Percentiles rank a stretch among this genome's conserved stretches.
These are phyloP conservation scores for Hippopotamyrus pictus DNA, from an alignment of 2,797 vertebrate genomes.

Conservation along the genomic window DNA sequence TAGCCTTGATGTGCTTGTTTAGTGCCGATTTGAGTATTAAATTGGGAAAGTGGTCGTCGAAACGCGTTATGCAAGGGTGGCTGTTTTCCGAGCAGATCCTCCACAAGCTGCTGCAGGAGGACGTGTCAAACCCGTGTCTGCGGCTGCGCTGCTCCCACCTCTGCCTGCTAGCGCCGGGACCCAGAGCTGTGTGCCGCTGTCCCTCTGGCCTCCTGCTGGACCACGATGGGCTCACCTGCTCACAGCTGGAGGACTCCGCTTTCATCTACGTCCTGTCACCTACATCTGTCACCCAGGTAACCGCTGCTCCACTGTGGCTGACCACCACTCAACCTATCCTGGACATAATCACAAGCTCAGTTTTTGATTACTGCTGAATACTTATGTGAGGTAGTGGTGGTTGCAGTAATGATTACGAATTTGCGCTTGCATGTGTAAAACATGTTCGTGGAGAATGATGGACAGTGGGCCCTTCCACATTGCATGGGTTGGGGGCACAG, in stretches of 20 bases:
- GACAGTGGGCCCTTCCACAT: not conserved
- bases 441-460: not conserved
- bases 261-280: slow-evolving; percentile 70
- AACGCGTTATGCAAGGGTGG: not conserved
- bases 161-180: slow-evolving; percentile 66
- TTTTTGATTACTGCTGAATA: no score
- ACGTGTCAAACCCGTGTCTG: slow-evolving; percentile 57
- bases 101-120: slow-evolving; percentile 68
- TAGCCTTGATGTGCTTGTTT: not conserved
- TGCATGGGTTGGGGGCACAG: not conserved
- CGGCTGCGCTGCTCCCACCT: slow-evolving; percentile 67
- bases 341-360: not conserved
- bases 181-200: slow-evolving; percentile 67
- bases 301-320: not conserved
- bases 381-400: not conserved
- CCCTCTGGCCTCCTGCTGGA: slow-evolving; percentile 62
- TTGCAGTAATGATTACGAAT: not conserved
- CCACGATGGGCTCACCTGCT: slow-evolving; percentile 60
- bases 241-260: slow-evolving; percentile 52
- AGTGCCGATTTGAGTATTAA: not conserved
- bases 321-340: not conserved
- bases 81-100: slow-evolving; percentile 59
- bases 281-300: slow-evolving; percentile 67
- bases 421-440: not conserved
- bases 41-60: not conserved